phyloP scores from a whole-genome alignment of 2,888 invertebrate species.

The Torymus aiolomorphi region DNA sequence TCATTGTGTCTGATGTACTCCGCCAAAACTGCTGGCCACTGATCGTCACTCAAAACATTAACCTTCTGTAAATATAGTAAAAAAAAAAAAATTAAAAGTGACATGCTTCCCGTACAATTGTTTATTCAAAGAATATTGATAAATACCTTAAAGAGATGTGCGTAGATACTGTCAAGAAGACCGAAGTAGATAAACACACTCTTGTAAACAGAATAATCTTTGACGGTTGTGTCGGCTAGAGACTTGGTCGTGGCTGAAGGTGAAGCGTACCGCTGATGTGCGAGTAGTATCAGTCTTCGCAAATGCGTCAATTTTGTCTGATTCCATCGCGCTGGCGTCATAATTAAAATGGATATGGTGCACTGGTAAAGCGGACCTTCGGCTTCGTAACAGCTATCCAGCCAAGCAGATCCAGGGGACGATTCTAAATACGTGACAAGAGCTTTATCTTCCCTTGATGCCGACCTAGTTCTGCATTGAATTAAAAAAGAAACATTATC shows the following conservation, averaged over 20 bases:
- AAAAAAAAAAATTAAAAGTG: constrained; percentile 26
- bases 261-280: constrained; percentile 84
- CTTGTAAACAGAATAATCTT: constrained; percentile 89
- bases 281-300: constrained; percentile 85
- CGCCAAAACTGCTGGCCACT: constrained; percentile 93
- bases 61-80: constrained; percentile 79
- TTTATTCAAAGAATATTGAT: constrained; percentile 59
- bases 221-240: constrained; percentile 77
- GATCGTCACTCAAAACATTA: constrained; percentile 83
- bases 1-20: constrained; percentile 97
- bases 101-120: constrained; percentile 20
- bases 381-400: constrained; percentile 91
- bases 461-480: constrained; percentile 82
- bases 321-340: constrained; percentile 87
- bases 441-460: constrained; percentile 86
- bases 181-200: constrained; percentile 90
- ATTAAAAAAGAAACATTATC: not conserved
- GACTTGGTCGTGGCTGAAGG: constrained; percentile 81
- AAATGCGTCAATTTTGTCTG: constrained; percentile 83
- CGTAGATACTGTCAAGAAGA: constrained; percentile 89
- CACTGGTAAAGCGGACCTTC: constrained; percentile 95
- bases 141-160: constrained; percentile 88
- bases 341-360: constrained; percentile 87
- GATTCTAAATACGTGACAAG: constrained; percentile 85
- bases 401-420: constrained; percentile 80